Percentiles rank a stretch among this genome's conserved stretches.
Evolutionary conservation across 2,888 invertebrate species (phyloP).

Genomic region (Lepidonotus clava): DNA sequence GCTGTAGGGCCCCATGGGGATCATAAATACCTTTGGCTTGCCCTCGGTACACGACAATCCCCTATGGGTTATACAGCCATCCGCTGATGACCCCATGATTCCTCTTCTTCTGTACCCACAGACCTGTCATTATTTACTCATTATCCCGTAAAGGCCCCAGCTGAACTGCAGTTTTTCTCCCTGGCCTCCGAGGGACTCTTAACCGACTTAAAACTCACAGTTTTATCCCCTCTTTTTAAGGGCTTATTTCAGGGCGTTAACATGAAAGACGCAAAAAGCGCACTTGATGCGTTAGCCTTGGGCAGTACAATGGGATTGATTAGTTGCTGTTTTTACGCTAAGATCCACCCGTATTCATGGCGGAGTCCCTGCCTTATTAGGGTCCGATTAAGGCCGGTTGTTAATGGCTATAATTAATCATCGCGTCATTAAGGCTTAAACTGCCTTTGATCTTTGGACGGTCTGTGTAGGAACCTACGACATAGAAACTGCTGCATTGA

Average conservation of each 20-base stretch:
- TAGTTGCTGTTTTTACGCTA: not conserved
- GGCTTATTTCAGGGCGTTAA: not conserved
- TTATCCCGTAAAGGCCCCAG: not conserved
- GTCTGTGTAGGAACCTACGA: too few species aligned
- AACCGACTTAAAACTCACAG: not conserved
- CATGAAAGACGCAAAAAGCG: not conserved
- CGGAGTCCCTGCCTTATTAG: too few species aligned
- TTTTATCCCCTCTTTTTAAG: not conserved
- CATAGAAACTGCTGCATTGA: too few species aligned
- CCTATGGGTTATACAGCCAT: too few species aligned
- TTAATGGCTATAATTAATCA: too few species aligned
- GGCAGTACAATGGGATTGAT: not conserved
- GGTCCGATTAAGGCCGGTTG: too few species aligned
- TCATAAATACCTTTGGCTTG: too few species aligned
- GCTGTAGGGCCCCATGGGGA: too few species aligned
- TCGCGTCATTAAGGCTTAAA: too few species aligned
- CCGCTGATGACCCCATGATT: too few species aligned
- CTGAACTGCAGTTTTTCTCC: not conserved
- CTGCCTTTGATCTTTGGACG: too few species aligned
- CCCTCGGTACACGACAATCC: not conserved
- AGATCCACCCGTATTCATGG: not conserved
- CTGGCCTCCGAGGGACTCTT: not conserved
- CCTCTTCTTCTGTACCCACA: too few species aligned
- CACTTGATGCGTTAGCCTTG: not conserved
- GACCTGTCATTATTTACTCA: slow-evolving; percentile 1